Evolutionary conservation across 92 coral and sea anemone species (phyloP).

Genomic region (Scolanthus callimorphus): DNA sequence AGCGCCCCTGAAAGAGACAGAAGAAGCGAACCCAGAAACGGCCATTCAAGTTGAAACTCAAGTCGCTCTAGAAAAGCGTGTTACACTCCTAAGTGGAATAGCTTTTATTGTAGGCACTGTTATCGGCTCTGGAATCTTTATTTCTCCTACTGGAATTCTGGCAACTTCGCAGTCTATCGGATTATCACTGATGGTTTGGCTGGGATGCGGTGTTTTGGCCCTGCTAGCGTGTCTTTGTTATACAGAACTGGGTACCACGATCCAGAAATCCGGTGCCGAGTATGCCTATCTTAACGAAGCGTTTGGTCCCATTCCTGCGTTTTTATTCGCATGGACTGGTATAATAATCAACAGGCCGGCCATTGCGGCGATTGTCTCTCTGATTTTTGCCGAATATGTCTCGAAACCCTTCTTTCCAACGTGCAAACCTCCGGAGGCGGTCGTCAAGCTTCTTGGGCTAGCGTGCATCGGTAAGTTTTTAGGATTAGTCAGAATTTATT

Average conservation of each 20-base stretch:
- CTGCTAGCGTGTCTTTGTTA: slow-evolving; percentile 74
- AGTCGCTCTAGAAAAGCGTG: slow-evolving; percentile 36
- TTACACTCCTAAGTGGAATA: slow-evolving; percentile 52
- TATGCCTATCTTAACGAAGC: slow-evolving; percentile 67
- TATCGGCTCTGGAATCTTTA: slow-evolving; percentile 84
- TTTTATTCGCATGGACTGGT: slow-evolving; percentile 78
- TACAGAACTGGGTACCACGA: slow-evolving; percentile 72
- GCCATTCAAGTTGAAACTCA: neutral
- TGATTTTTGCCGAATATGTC: slow-evolving; percentile 80
- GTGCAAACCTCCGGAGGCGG: slow-evolving; percentile 48
- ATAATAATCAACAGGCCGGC: slow-evolving; percentile 69
- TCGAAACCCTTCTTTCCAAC: slow-evolving; percentile 67
- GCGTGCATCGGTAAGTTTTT: slow-evolving; percentile 77
- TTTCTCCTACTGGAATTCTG: slow-evolving; percentile 73
- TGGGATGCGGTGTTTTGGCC: slow-evolving; percentile 73
- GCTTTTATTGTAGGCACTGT: slow-evolving; percentile 77
- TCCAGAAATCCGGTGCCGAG: slow-evolving; percentile 74
- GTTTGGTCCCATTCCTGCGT: slow-evolving; percentile 65
- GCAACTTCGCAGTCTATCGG: slow-evolving; percentile 56
- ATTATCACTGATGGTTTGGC: slow-evolving; percentile 64
- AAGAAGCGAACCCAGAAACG: slow-evolving; percentile 14
- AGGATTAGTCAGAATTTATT: no score
- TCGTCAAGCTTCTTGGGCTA: slow-evolving; percentile 66
- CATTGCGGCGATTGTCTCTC: slow-evolving; percentile 54
- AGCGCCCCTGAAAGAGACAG: slow-evolving; percentile 11